Evolutionary conservation across 2,888 invertebrate genomes (phyloP).

Genomic region (Harpalus rubripes): DNA sequence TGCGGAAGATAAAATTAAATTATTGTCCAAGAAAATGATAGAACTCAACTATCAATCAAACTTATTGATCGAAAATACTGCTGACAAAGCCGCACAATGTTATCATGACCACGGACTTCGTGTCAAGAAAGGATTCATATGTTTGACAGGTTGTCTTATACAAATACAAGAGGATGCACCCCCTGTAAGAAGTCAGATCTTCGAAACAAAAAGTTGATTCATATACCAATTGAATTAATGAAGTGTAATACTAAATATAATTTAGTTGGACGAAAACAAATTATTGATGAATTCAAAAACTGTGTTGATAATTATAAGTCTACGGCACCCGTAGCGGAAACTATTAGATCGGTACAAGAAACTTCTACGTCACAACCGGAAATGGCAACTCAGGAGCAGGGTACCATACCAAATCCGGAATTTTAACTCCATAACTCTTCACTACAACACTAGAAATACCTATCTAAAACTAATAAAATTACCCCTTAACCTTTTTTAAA

Average conservation of each 20-base stretch:
- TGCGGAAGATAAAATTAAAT: slow-evolving; percentile 5
- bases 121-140: slow-evolving; percentile 11
- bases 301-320: slow-evolving; percentile 13
- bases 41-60: slow-evolving; percentile 10
- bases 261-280: not conserved
- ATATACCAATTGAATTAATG: slow-evolving; percentile 2
- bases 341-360: not conserved
- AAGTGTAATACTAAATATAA: slow-evolving; percentile 22
- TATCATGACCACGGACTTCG: slow-evolving; percentile 46
- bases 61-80: not conserved
- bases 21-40: slow-evolving; percentile 1
- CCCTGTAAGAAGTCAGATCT: slow-evolving; percentile 16
- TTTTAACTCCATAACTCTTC: not conserved
- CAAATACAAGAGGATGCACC: slow-evolving; percentile 14
- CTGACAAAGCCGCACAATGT: slow-evolving; percentile 5
- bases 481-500: too few relatives aligned
- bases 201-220: not conserved
- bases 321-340: not conserved
- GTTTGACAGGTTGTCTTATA: slow-evolving; percentile 21
- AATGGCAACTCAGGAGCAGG: not conserved
- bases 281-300: slow-evolving; percentile 41
- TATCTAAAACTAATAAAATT: too few relatives aligned
- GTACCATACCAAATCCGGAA: not conserved
- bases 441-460: not conserved
- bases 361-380: not conserved